Percentiles rank a stretch among this genome's conserved stretches.
Evolutionary conservation across 2,888 invertebrate species (phyloP).

Genomic region (Caenorhabditis becei): DNA sequence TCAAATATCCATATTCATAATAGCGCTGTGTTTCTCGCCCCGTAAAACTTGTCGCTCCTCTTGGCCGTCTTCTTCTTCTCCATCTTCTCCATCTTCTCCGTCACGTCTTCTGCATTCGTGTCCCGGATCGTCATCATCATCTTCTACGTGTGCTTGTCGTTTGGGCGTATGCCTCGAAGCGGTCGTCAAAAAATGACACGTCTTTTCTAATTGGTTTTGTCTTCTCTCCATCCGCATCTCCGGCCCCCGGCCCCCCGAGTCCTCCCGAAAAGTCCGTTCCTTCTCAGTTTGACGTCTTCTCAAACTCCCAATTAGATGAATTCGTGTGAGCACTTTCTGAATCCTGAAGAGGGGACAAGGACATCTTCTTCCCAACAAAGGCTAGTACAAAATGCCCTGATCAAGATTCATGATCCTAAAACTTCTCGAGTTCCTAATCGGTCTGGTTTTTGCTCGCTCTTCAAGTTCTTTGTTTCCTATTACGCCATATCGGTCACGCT

Average conservation of each 20-base stretch:
- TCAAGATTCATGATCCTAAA: too few species aligned
- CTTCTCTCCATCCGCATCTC: conserved; percentile 2
- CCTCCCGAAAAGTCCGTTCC: background rate
- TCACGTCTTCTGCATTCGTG: conserved; percentile 33
- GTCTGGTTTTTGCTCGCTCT: too few species aligned
- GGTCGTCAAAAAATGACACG: conserved; percentile 55
- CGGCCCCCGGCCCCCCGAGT: background rate
- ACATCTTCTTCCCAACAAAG: background rate
- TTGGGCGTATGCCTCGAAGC: background rate
- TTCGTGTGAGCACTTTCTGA: background rate
- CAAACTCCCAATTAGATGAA: conserved; percentile 6
- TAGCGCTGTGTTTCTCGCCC: conserved; percentile 23
- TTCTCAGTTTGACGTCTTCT: background rate
- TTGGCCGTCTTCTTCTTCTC: conserved; percentile 2
- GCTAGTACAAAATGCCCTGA: too few species aligned
- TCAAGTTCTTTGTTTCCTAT: too few species aligned
- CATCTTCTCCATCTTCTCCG: conserved; percentile 13
- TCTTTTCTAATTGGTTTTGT: conserved; percentile 60
- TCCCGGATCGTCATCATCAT: conserved; percentile 39
- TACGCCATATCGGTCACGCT: too few species aligned
- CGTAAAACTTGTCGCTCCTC: conserved; percentile 37
- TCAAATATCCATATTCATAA: conserved; percentile 58
- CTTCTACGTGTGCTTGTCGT: conserved; percentile 19
- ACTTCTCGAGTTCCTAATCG: too few species aligned
- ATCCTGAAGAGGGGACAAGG: background rate